Conservation (phyloP, 2,113 vertebrate genomes). For the Carettochelys insculpta region DNA sequence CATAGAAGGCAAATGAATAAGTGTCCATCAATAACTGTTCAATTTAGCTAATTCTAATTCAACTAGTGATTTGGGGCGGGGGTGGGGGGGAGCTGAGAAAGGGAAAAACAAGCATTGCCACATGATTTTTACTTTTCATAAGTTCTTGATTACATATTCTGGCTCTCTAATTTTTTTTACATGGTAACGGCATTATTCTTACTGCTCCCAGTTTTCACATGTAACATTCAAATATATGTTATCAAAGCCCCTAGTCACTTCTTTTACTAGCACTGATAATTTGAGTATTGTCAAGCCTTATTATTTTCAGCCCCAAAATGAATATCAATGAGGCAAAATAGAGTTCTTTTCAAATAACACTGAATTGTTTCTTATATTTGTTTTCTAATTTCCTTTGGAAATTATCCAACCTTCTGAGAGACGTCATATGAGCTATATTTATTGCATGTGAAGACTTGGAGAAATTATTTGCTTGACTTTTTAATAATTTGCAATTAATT, state of each 20-base stretch:
- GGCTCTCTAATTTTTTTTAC: background rate
- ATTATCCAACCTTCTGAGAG: background rate
- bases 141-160: background rate
- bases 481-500: background rate
- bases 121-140: background rate
- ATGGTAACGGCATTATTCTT: background rate
- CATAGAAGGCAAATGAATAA: background rate
- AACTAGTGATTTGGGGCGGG: background rate
- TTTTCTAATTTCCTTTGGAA: background rate
- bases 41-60: background rate
- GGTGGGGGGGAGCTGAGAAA: background rate
- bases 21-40: background rate
- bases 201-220: background rate
- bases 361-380: background rate
- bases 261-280: background rate
- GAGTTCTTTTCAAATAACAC: too few relatives aligned
- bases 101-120: fast-evolving
- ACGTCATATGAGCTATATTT: background rate
- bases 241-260: background rate
- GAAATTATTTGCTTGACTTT: background rate
- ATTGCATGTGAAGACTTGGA: background rate
- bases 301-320: fast-evolving
- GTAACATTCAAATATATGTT: background rate
- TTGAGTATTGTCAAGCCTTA: background rate
- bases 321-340: too few relatives aligned